Base-by-base conservation (phyloP, 2,797 vertebrate species). In the Ceryle rudis region DNA sequence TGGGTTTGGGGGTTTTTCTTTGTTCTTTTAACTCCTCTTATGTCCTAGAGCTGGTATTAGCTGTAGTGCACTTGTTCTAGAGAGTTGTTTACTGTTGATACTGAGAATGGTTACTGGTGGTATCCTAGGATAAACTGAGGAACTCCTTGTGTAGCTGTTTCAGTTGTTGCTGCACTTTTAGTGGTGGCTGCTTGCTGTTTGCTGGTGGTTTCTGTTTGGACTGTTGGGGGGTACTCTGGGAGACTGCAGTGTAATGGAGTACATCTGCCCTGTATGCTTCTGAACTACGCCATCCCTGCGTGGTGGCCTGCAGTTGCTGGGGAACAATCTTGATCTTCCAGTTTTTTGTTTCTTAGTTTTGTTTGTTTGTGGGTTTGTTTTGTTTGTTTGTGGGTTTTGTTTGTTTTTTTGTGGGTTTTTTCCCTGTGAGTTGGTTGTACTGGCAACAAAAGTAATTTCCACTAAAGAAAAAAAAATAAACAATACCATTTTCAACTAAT, bases 261-360 rank as follows among this genome's bases (percentile, higher is more conserved):
- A 41, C 28, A 37, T 41, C 10, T 55, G 22, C 61, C 67, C 49
- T 72, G 11, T 41, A 4, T 61, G 6, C 5, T 67, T 39, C 41
- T 33, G 54, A 78, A 11, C 47, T 90, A 2, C 0, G 0, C 60
- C 13, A 2, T 62, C 26, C 33, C 14, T 49, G 41, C 15, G 1
- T 26, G 33, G 22, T 31, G 70, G 52, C 19, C 42, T 60, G 31
- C 1, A 1, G 6, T 31, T 89, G 58, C 54, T 61, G 49, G 37
- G 25, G 33, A 75, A 2, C 41, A 91, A 79, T 39, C 54, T 84
- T 86, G 22, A 42, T 67, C 20, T 55, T 90, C 25, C 44, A 47
- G 39, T 78, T 22, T 47, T 46, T 46, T 46, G 37, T 39, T 39
- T 39, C 37, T 39, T 39, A 11, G 37, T 37, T 37, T 37, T 37